Evolutionary conservation across 2,888 invertebrate genomes (phyloP).

Genomic region (Drosophila meridionalis): DNA sequence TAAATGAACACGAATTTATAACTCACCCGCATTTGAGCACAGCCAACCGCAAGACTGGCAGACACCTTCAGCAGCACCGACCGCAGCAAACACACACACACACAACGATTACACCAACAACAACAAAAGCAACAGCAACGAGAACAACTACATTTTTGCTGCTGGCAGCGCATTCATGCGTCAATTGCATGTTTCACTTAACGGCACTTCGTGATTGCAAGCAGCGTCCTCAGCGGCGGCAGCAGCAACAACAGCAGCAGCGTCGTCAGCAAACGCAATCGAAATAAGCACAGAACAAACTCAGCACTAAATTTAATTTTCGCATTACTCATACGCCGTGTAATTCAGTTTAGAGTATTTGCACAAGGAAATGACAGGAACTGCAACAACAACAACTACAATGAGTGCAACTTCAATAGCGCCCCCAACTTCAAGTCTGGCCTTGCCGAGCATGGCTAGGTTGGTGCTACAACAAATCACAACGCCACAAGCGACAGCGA

Average conservation of each 20-base stretch:
- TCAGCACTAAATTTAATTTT: conserved; percentile 82
- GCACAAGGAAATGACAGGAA: conserved; percentile 82
- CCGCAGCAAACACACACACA: conserved; percentile 26
- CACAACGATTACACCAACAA: conserved; percentile 17
- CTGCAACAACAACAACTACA: conserved; percentile 28
- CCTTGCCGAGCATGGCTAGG: conserved; percentile 56
- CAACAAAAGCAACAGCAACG: conserved; percentile 16
- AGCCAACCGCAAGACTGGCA: conserved; percentile 67
- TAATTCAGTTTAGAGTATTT: conserved; percentile 83
- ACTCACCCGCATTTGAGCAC: conserved; percentile 37
- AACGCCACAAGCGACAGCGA: conserved; percentile 49
- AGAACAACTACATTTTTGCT: conserved; percentile 52
- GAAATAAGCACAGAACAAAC: conserved; percentile 76
- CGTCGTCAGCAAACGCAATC: conserved; percentile 44
- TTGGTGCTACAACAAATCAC: conserved; percentile 73
- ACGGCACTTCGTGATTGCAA: conserved; percentile 79
- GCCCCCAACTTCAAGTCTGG: conserved; percentile 36
- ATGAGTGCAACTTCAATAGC: conserved; percentile 27
- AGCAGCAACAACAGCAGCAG: conserved; percentile 16
- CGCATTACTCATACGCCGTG: conserved; percentile 81
- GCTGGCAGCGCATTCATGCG: conserved; percentile 73
- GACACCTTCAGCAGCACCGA: conserved; percentile 49
- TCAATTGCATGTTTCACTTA: conserved; percentile 81
- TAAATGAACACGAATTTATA: conserved; percentile 79
- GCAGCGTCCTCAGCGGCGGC: conserved; percentile 48